Evolutionary conservation across 2,797 vertebrate genomes (phyloP).

Genomic region (Gymnocypris eckloni): DNA sequence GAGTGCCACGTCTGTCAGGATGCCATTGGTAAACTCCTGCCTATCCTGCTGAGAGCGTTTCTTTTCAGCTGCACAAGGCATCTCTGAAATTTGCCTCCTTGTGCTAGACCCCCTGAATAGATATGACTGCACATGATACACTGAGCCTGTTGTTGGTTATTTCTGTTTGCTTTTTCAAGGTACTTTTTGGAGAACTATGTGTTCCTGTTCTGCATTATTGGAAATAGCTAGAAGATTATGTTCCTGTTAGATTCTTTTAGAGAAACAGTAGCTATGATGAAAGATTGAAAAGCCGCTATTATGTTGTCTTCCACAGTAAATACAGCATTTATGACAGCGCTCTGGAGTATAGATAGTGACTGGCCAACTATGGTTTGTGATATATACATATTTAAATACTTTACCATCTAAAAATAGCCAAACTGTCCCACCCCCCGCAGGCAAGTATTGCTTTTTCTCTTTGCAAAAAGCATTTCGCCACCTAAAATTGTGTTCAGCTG

Average conservation of each 20-base stretch:
- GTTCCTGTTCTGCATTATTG: slow-evolving; percentile 25
- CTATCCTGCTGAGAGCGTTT: slow-evolving; percentile 68
- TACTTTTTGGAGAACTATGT: neutral
- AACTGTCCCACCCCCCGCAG: slow-evolving; percentile 16
- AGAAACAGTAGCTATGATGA: slow-evolving; percentile 5
- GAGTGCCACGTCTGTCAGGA: slow-evolving; percentile 61
- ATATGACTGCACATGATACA: slow-evolving; percentile 59
- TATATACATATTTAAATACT: slow-evolving; percentile 36
- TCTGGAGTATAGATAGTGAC: slow-evolving; percentile 13
- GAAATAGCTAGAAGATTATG: neutral
- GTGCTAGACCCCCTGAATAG: slow-evolving; percentile 52
- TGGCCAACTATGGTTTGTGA: slow-evolving; percentile 35
- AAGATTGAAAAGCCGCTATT: slow-evolving; percentile 7
- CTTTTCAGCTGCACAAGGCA: slow-evolving; percentile 65
- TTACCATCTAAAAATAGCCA: slow-evolving; percentile 41
- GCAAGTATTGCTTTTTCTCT: slow-evolving; percentile 5
- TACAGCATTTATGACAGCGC: slow-evolving; percentile 17
- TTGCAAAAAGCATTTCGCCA: neutral
- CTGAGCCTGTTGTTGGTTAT: neutral
- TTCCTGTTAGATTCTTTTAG: slow-evolving; percentile 19
- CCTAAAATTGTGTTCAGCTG: neutral
- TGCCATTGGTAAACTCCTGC: slow-evolving; percentile 60
- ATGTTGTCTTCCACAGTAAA: neutral
- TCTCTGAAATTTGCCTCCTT: slow-evolving; percentile 64
- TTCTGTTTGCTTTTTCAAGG: slow-evolving; percentile 12